phyloP scores from a whole-genome alignment of 2,797 vertebrate species.

The Crocodylus rhombifer region DNA sequence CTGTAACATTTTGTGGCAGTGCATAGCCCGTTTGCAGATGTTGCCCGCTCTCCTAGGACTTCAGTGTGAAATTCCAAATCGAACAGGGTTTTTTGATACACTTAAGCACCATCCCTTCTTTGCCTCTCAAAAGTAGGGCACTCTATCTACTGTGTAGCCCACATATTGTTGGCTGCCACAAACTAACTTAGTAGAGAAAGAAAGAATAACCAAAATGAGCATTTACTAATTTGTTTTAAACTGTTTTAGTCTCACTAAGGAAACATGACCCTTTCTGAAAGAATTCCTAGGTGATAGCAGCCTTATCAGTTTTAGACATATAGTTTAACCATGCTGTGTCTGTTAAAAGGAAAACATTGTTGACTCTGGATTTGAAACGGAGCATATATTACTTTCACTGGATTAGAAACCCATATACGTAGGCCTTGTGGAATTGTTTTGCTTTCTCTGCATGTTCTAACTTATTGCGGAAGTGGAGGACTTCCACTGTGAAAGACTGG shows the following conservation, averaged over 20 bases:
- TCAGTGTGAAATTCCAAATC: not conserved
- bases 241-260: constrained; percentile 39
- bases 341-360: constrained; percentile 50
- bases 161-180: not conserved
- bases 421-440: constrained; percentile 70
- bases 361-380: constrained; percentile 32
- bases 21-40: not conserved
- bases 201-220: not conserved
- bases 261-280: constrained; percentile 55
- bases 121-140: not conserved
- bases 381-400: constrained; percentile 29
- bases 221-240: constrained; percentile 2
- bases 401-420: constrained; percentile 56
- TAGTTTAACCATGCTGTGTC: constrained; percentile 16
- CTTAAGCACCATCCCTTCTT: not conserved
- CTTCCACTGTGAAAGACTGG: constrained; percentile 69
- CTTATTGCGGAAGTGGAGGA: constrained; percentile 72
- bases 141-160: not conserved
- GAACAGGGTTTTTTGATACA: not conserved
- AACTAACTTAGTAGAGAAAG: not conserved
- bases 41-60: constrained; percentile 6
- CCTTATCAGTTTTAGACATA: constrained; percentile 1
- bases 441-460: constrained; percentile 59
- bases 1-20: not conserved
- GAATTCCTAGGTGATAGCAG: constrained; percentile 32